phyloP scores from a whole-genome alignment of 2,888 invertebrate genomes.

The Drosophila longiperda region DNA sequence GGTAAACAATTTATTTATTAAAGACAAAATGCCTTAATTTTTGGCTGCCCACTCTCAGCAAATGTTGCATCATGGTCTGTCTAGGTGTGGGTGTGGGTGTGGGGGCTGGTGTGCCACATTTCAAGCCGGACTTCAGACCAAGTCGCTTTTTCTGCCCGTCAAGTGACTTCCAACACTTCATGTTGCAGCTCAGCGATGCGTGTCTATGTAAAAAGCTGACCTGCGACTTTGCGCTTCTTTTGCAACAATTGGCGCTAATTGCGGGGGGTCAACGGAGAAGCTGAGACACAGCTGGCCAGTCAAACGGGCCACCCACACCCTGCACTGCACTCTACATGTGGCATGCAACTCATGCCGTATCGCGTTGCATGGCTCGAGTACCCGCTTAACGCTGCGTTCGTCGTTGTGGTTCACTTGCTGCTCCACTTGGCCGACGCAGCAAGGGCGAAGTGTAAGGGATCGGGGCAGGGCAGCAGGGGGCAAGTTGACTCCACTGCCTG shows the following conservation, averaged over 20 bases:
- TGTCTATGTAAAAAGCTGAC: constrained; percentile 9
- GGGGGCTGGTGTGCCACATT: not conserved
- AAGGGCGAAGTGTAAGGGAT: not conserved
- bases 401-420: constrained; percentile 70
- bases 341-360: constrained; percentile 37
- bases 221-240: constrained; percentile 28
- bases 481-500: constrained; percentile 6
- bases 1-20: not conserved
- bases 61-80: not conserved
- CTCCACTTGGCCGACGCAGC: constrained; percentile 29
- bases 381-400: constrained; percentile 45
- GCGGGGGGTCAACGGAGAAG: constrained; percentile 27
- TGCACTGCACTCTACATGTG: not conserved
- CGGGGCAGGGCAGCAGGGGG: not conserved
- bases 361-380: constrained; percentile 55
- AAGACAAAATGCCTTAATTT: not conserved
- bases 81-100: not conserved
- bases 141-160: not conserved
- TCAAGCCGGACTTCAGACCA: not conserved
- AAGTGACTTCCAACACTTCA: not conserved
- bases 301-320: constrained; percentile 8
- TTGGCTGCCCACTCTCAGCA: not conserved
- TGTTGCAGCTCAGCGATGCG: constrained; percentile 10
- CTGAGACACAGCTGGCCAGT: constrained; percentile 11
- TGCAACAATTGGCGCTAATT: constrained; percentile 76